These are phyloP conservation scores for Bradynema listronoti DNA, from an alignment of 1,140 invertebrate genomes.

Conservation along the genomic window DNA sequence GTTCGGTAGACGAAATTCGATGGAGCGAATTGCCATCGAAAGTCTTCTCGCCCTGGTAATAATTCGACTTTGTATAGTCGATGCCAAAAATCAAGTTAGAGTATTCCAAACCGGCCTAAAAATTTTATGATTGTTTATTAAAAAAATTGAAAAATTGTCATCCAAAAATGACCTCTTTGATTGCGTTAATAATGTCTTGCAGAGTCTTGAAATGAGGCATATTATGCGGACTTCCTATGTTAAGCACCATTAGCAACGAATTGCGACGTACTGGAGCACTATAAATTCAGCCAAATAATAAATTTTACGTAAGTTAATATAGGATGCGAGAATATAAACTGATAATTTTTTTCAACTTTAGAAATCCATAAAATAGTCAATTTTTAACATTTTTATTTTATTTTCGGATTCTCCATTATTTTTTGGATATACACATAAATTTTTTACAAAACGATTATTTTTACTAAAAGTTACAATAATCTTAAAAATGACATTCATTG, in stretches of 20 bases:
- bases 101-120: slow-evolving; percentile 60
- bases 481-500: too few species aligned
- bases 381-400: too few species aligned
- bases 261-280: slow-evolving; percentile 54
- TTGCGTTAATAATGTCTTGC: slow-evolving; percentile 52
- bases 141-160: slow-evolving; percentile 16
- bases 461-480: too few species aligned
- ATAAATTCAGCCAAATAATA: slow-evolving; percentile 19
- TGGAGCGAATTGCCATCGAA: slow-evolving; percentile 60
- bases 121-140: slow-evolving; percentile 7
- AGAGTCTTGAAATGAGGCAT: slow-evolving; percentile 57
- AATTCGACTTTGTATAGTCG: slow-evolving; percentile 62
- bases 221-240: slow-evolving; percentile 56
- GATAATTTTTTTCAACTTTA: too few species aligned
- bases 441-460: too few species aligned
- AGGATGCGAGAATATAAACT: background rate
- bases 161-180: slow-evolving; percentile 44
- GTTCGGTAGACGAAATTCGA: slow-evolving; percentile 44
- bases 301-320: slow-evolving; percentile 10
- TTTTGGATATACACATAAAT: too few species aligned
- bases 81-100: slow-evolving; percentile 61
- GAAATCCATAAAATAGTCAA: too few species aligned
- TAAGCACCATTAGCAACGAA: slow-evolving; percentile 52
- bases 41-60: slow-evolving; percentile 62
- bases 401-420: too few species aligned